These are phyloP conservation scores for Heloderma charlesbogerti DNA, from an alignment of 2,113 vertebrate genomes.

Conservation along the genomic window DNA sequence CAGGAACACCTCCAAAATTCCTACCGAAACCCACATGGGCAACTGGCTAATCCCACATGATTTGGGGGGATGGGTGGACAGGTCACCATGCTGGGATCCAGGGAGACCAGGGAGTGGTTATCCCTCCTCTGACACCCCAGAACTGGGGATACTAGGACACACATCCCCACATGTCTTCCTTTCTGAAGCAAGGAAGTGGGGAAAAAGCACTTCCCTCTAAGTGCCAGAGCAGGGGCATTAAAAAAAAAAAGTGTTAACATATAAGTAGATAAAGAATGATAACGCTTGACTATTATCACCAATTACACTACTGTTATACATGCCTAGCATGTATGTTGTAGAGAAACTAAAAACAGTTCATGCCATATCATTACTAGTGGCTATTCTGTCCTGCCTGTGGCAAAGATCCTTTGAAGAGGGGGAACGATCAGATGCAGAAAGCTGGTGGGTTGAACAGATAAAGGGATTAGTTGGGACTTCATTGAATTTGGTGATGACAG, in stretches of 20 bases:
- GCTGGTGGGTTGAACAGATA: constrained; percentile 15
- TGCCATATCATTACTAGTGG: background rate
- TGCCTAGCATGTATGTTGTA: background rate
- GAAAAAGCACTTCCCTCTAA: no score
- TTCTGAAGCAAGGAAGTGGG: no score
- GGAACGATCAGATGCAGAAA: constrained; percentile 13
- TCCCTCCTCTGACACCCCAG: no score
- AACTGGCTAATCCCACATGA: no score
- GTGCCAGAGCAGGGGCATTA: no score
- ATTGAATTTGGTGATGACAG: background rate
- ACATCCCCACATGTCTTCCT: no score
- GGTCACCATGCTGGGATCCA: no score
- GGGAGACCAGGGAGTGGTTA: no score
- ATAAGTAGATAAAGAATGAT: background rate
- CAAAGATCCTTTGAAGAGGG: background rate
- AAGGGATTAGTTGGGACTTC: constrained; percentile 15
- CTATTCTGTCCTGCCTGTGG: background rate
- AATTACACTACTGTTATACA: background rate
- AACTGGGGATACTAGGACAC: no score
- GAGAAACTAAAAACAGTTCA: background rate
- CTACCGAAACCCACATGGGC: no score
- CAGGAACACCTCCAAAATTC: no score
- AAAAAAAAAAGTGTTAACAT: background rate
- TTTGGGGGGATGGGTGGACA: no score
- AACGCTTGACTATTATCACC: background rate